Conservation (phyloP, 2,888 invertebrate species). For the Idaea straminata region DNA sequence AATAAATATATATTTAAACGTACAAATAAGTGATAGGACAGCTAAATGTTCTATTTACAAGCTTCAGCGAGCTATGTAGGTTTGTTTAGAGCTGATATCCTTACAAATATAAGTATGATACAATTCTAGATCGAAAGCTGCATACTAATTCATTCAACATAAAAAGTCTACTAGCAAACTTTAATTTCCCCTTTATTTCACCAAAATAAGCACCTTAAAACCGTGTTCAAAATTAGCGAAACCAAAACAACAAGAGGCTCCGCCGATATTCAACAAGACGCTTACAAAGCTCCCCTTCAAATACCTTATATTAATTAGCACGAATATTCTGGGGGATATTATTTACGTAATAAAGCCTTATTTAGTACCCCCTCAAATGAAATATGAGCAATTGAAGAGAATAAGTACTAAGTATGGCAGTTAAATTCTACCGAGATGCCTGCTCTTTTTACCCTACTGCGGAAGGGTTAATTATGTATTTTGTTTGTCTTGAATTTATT, state of each 20-base stretch:
- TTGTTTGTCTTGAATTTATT: neutral
- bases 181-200: neutral
- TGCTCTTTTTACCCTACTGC: conserved; percentile 13
- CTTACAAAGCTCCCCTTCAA: conserved; percentile 43
- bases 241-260: neutral
- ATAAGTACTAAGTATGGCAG: conserved; percentile 60
- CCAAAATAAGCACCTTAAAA: neutral
- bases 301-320: conserved; percentile 76
- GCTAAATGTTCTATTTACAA: too few relatives aligned
- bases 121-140: too few relatives aligned
- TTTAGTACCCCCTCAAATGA: conserved; percentile 70
- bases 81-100: too few relatives aligned
- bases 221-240: neutral
- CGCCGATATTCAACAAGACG: neutral
- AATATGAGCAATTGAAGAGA: conserved; percentile 74
- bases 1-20: too few relatives aligned
- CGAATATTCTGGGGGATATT: conserved; percentile 75
- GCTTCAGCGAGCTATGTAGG: too few relatives aligned
- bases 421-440: conserved; percentile 37
- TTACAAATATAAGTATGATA: too few relatives aligned
- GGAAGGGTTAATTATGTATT: neutral
- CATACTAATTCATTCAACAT: too few relatives aligned
- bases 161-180: too few relatives aligned
- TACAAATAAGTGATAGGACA: too few relatives aligned
- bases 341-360: conserved; percentile 78